Base-by-base conservation (phyloP, 2,797 vertebrate genomes). In the Hypotaenidia philippensis region DNA sequence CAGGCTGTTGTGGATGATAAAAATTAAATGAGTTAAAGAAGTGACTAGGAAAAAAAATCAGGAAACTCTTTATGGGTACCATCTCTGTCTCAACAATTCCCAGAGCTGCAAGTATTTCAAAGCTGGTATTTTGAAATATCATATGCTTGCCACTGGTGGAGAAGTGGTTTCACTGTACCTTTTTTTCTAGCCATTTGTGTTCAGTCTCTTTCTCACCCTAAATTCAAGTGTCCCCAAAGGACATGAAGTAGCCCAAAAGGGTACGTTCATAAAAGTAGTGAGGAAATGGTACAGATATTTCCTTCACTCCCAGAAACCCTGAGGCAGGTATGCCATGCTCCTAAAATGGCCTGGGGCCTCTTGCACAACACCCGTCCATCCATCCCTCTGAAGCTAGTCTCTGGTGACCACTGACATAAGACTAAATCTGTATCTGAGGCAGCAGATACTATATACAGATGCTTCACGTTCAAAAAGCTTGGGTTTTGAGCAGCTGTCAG, bases 401-500 rank as follows among this genome's bases (percentile, higher is more conserved):
- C 40, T 92, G 49, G 22, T 57, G 31, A 56, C 26, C 61, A n/a
- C 32, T 47, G 68, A 31, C 2, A 3, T 61, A 40, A 70, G 47
- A 70, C 4, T 83, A 66, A 74, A 89, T 31, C 32, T 5, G 0
- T 66, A 50, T 69, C 64, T 94, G 84, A 92, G 90, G 75, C 79
- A 83, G 63, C 63, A 59, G 31, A 38, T 13, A 13, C 11, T 44
- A 19, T 31, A 45, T 69, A 66, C 27, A 76, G 53, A 49, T 83
- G 61, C 40, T 45, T 57, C 38, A 60, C 31, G 69, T 38, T 93
- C 85, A 89, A 87, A 94, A 93, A 59, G 15, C 49, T 91, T 94
- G 22, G 7, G 25, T 75, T 72, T 87, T 21, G 34, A 92, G 26
- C 34, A 93, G 12, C 23, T 83, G 38, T 78, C 27, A 75, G 23